Evolutionary conservation across 2,888 invertebrate species (phyloP), one percentile per base, ranked within the genome.

Genomic region (Thymelicus lineola): DNA sequence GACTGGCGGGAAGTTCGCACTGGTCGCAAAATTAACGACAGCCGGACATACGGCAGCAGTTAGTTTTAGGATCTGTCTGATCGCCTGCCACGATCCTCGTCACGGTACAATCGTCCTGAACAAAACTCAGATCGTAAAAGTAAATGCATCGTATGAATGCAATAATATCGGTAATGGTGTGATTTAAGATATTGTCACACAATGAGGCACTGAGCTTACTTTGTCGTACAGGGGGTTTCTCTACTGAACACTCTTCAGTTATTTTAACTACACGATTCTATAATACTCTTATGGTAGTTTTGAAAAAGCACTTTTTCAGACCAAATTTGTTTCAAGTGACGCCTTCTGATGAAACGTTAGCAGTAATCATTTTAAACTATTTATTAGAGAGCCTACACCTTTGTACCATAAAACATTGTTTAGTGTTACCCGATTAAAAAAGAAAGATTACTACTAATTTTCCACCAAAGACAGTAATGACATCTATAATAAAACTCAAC

Each of bases 231-330:
- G 84, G 85, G 86, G 77, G 83, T 82, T 85, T 74, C 72, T 74
- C 89, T 90, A 90, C 89, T 89, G 90, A 91, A 90, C 90, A 91
- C 90, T 86, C 81, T 76, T 64, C 70, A 70, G 70, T 70, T 70
- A 62, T 73, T 75, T 79, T 72, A 80, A 80, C 88, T 89, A 89
- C 84, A 77, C 77, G 79, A 80, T 77, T 77, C 75, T 77, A 78
- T 82, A 70, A 77, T 71, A 76, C 67, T 76, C 73, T 79, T 77
- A 81, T 77, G 69, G 69, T 70, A 70, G 69, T 70, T 77, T 77
- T 74, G 74, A 81, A 86, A 80, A 87, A 87, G 90, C 91, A 90
- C 91, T 90, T 88, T 86, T 90, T 89, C 81, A 88, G 87, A 90
- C 83, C 86, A 70, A 71, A 64, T 70, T 70, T 70, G 68, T 71